These are phyloP conservation scores for Hylaeus anthracinus DNA, from an alignment of 1,140 invertebrate species.

Conservation along the genomic window DNA sequence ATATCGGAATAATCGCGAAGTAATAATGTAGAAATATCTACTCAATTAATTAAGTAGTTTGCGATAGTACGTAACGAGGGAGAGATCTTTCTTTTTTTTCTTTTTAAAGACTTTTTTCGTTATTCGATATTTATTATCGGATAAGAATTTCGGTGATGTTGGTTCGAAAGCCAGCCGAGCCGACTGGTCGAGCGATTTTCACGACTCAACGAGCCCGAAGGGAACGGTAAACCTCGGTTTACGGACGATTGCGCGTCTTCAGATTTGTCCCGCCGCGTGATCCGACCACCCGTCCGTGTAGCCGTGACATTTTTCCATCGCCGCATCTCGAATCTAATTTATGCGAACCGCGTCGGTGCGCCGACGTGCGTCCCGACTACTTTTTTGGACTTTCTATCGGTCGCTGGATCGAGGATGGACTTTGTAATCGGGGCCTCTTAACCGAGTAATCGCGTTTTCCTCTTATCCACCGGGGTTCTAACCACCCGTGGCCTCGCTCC, in stretches of 20 bases:
- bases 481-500: conserved; percentile 48
- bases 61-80: too few relatives aligned
- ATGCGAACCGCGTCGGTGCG: not conserved
- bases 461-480: conserved; percentile 50
- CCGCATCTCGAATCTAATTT: conserved; percentile 37
- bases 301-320: conserved; percentile 32
- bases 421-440: conserved; percentile 76
- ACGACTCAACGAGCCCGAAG: conserved; percentile 33
- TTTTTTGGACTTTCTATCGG: conserved; percentile 37
- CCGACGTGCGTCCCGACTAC: not conserved
- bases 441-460: conserved; percentile 70
- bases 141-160: too few relatives aligned
- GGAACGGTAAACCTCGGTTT: conserved; percentile 46
- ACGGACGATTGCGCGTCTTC: conserved; percentile 54
- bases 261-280: conserved; percentile 10
- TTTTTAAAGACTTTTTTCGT: too few relatives aligned
- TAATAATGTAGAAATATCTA: too few relatives aligned
- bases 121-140: too few relatives aligned
- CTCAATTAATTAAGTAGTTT: too few relatives aligned
- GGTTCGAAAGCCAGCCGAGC: not conserved
- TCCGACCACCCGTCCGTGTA: conserved; percentile 32
- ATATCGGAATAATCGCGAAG: too few relatives aligned
- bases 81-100: too few relatives aligned
- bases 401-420: conserved; percentile 70
- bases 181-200: conserved; percentile 20